Conservation (phyloP, 2,113 vertebrate genomes). For the Scomber japonicus region DNA sequence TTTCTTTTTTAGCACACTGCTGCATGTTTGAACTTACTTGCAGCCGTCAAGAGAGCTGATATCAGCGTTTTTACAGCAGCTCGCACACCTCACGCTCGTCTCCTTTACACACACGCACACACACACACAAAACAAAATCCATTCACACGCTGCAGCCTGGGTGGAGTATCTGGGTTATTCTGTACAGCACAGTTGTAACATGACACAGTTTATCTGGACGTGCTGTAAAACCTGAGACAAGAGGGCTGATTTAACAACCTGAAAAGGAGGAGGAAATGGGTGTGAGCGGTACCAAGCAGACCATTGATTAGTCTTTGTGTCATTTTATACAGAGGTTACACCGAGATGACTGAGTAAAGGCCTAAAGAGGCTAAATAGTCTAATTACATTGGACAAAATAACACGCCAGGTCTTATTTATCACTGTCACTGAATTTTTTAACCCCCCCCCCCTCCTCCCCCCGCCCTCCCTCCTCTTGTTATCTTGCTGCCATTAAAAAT, state of each 20-base stretch:
- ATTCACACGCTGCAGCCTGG: slow-evolving; percentile 53
- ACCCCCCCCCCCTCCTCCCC: too few species aligned
- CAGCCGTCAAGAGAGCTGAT: slow-evolving; percentile 10
- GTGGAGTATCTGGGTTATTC: slow-evolving; percentile 69
- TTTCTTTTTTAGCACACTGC: slow-evolving; percentile 18
- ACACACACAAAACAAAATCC: neutral
- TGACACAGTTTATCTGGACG: slow-evolving; percentile 67
- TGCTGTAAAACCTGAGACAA: slow-evolving; percentile 67
- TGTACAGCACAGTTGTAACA: slow-evolving; percentile 62
- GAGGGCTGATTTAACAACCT: slow-evolving; percentile 48
- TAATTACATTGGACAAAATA: neutral
- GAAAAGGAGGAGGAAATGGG: slow-evolving; percentile 40
- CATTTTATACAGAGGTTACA: neutral
- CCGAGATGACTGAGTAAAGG: neutral
- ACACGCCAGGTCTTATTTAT: neutral
- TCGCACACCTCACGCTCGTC: slow-evolving; percentile 4
- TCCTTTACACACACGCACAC: slow-evolving; percentile 39
- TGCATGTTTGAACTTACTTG: slow-evolving; percentile 34
- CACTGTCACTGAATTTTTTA: too few species aligned
- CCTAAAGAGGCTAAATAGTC: neutral
- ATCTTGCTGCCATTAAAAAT: slow-evolving; percentile 25
- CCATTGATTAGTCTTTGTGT: slow-evolving; percentile 37
- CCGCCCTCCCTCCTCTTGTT: neutral
- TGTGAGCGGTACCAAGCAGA: slow-evolving; percentile 25
- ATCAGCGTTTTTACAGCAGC: slow-evolving; percentile 42